Conservation (phyloP, 2,888 invertebrate genomes). For the Acanthosepion lycidas region DNA sequence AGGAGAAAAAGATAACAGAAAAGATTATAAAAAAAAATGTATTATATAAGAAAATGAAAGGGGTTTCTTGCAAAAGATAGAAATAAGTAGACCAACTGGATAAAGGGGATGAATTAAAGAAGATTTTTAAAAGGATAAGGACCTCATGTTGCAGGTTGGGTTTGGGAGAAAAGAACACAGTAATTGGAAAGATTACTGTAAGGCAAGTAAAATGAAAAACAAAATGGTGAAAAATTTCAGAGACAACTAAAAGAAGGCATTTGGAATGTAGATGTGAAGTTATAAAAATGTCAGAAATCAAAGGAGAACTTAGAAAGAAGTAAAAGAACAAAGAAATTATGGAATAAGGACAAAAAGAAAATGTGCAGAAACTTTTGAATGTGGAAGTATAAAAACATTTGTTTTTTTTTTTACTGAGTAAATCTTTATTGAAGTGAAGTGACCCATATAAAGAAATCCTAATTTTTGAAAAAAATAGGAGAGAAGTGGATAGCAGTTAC, state of each 20-base stretch:
- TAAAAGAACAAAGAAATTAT: neutral
- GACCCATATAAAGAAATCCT: neutral
- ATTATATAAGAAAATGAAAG: neutral
- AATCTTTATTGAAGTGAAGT: neutral
- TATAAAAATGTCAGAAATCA: conserved; percentile 20
- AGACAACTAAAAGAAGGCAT: neutral
- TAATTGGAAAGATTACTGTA: conserved; percentile 33
- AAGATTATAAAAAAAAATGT: neutral
- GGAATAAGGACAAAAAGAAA: neutral
- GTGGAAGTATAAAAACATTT: neutral
- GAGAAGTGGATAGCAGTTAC: neutral
- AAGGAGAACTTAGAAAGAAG: neutral
- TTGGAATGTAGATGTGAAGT: conserved; percentile 18
- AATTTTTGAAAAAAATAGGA: neutral
- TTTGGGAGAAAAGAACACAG: neutral
- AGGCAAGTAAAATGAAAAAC: neutral
- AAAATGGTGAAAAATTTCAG: neutral
- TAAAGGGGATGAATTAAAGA: conserved; percentile 20
- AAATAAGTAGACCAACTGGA: neutral
- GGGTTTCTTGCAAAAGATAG: neutral
- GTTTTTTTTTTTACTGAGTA: neutral
- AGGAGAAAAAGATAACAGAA: neutral
- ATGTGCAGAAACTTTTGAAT: neutral
- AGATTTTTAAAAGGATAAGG: conserved; percentile 33
- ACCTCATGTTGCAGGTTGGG: neutral